Evolutionary conservation across 2,797 vertebrate species (phyloP).

Genomic region (Salmo trutta): DNA sequence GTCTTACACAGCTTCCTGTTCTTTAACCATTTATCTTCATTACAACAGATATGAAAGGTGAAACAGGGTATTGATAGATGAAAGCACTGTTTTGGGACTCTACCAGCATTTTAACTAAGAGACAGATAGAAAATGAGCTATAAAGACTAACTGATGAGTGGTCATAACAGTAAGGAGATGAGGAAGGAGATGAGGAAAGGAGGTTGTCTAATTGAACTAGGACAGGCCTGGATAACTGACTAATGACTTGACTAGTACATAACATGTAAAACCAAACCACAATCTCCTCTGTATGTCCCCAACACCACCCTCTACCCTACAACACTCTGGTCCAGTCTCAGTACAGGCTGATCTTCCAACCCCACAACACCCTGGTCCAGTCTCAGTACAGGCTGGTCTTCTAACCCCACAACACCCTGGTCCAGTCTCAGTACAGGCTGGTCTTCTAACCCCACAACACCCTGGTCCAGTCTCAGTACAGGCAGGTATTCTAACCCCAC

Average conservation of each 20-base stretch:
- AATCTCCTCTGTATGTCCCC: not conserved
- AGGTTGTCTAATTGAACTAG: not conserved
- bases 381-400: constrained; percentile 77
- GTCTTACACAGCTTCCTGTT: not conserved
- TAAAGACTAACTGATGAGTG: not conserved
- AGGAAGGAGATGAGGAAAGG: constrained; percentile 9
- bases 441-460: constrained; percentile 76
- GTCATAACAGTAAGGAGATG: constrained; percentile 3
- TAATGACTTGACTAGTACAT: constrained; percentile 32
- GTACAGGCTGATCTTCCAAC: not conserved
- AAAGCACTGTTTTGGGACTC: not conserved
- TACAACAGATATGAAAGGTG: not conserved
- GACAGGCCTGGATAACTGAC: constrained; percentile 25
- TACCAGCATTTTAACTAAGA: not conserved
- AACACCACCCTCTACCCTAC: not conserved
- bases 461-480: no score
- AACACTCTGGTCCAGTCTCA: not conserved
- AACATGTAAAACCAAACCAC: constrained; percentile 3
- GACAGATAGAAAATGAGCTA: no score
- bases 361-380: not conserved
- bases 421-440: constrained; percentile 46
- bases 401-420: constrained; percentile 44
- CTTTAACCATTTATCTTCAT: not conserved
- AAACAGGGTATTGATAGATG: not conserved
- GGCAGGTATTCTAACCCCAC: no score